phyloP scores from a whole-genome alignment of 2,797 vertebrate genomes.

The Gouania willdenowi region DNA sequence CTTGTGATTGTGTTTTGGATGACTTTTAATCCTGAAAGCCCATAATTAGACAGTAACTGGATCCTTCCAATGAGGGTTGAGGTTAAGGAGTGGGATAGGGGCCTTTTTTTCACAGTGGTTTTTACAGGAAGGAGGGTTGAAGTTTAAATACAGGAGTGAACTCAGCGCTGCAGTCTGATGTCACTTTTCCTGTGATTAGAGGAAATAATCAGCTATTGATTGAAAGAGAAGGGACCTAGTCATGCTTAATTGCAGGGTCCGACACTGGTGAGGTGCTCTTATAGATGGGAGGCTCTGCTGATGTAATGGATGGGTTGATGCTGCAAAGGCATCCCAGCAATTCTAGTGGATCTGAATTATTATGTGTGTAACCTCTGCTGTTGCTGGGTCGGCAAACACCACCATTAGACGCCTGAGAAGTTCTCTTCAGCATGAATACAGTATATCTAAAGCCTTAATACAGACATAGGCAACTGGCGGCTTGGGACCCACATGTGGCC shows the following conservation, averaged over 20 bases:
- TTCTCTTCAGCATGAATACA: too few species aligned
- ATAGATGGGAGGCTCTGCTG: too few species aligned
- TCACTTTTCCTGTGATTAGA: slow-evolving; percentile 63
- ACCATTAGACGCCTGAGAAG: too few species aligned
- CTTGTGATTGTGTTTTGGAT: slow-evolving; percentile 42
- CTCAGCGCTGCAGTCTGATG: slow-evolving; percentile 42
- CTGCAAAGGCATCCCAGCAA: too few species aligned
- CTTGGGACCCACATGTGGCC: too few species aligned
- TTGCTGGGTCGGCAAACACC: too few species aligned
- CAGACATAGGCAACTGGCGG: too few species aligned
- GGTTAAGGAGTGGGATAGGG: slow-evolving; percentile 52
- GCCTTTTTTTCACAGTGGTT: slow-evolving; percentile 33
- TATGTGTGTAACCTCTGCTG: too few species aligned
- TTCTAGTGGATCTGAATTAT: too few species aligned
- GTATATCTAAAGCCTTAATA: too few species aligned
- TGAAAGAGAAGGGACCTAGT: slow-evolving; percentile 34
- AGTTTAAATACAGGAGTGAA: slow-evolving; percentile 53
- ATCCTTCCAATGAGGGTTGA: slow-evolving; percentile 54
- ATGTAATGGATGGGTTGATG: too few species aligned
- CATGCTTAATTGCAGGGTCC: slow-evolving; percentile 69
- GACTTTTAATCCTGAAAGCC: slow-evolving; percentile 45
- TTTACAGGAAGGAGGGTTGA: slow-evolving; percentile 13
- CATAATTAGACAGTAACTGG: slow-evolving; percentile 54
- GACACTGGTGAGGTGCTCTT: too few species aligned
- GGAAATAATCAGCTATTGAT: slow-evolving; percentile 61